These are phyloP conservation scores for Amiota mariae DNA, from an alignment of 2,888 invertebrate genomes.

Conservation along the genomic window DNA sequence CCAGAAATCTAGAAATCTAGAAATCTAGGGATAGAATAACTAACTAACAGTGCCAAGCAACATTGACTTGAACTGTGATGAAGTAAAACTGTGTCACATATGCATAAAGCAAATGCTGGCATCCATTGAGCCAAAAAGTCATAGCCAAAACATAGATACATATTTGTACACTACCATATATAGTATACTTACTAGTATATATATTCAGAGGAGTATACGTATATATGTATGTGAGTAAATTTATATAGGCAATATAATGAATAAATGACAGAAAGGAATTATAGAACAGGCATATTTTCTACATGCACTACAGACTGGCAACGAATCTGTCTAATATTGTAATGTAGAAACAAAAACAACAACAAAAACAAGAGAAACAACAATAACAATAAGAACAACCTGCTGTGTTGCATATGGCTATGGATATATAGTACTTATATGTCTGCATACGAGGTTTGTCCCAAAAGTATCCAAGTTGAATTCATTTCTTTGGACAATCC, in stretches of 20 bases:
- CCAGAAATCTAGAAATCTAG: neutral
- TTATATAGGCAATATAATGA: constrained; percentile 26
- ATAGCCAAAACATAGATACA: constrained; percentile 26
- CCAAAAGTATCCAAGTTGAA: neutral
- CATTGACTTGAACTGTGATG: constrained; percentile 9
- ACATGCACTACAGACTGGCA: constrained; percentile 27
- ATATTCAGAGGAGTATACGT: neutral
- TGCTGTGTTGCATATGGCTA: constrained; percentile 32
- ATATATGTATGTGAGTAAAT: too few species aligned
- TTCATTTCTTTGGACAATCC: too few species aligned
- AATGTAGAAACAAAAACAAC: constrained; percentile 27
- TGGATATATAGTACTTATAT: neutral
- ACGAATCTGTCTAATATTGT: neutral
- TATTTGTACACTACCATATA: neutral
- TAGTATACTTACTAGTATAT: neutral
- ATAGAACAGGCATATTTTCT: neutral
- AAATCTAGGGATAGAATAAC: constrained; percentile 36
- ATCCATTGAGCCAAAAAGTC: constrained; percentile 40
- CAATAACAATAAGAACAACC: constrained; percentile 36
- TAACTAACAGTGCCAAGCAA: constrained; percentile 31
- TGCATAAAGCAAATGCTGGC: constrained; percentile 37
- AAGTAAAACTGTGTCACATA: constrained; percentile 38
- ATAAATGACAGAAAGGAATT: constrained; percentile 32
- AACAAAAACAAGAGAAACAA: constrained; percentile 5
- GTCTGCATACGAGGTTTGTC: neutral